phyloP scores from a whole-genome alignment of 2,888 invertebrate genomes.

The Schrankia costaestrigalis region DNA sequence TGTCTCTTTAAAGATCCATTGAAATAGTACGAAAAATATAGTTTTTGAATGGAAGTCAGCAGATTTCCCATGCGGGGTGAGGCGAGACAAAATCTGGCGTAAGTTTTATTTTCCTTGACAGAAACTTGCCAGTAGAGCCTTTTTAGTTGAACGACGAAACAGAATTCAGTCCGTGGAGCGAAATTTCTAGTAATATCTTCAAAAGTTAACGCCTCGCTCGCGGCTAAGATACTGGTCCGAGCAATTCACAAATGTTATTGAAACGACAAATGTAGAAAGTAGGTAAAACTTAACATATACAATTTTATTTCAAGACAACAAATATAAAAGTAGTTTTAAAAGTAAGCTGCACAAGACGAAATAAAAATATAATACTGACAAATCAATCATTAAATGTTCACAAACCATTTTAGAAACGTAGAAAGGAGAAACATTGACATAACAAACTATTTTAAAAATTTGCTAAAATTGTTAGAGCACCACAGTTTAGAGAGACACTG shows the following conservation, averaged over 20 bases:
- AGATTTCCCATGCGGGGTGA: slow-evolving; percentile 35
- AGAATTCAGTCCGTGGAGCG: slow-evolving; percentile 27
- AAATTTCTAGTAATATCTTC: slow-evolving; percentile 30
- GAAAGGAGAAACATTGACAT: too few relatives aligned
- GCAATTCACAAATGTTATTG: slow-evolving; percentile 7
- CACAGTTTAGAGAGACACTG: too few relatives aligned
- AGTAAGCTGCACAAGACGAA: too few relatives aligned
- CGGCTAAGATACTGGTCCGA: slow-evolving; percentile 10
- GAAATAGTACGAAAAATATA: slow-evolving; percentile 24
- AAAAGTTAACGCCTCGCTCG: slow-evolving; percentile 28
- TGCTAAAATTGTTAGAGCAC: too few relatives aligned
- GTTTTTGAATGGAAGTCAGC: slow-evolving; percentile 33
- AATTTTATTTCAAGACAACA: too few relatives aligned
- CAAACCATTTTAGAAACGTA: too few relatives aligned
- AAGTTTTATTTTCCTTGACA: slow-evolving; percentile 36
- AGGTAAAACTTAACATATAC: too few relatives aligned
- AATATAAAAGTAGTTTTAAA: too few relatives aligned
- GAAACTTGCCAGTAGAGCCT: slow-evolving; percentile 33
- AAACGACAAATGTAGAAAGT: too few relatives aligned
- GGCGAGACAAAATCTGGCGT: slow-evolving; percentile 32
- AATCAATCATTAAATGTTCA: too few relatives aligned
- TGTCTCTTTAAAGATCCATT: slow-evolving; percentile 17
- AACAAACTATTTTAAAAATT: too few relatives aligned
- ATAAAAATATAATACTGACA: too few relatives aligned
- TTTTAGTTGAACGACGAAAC: slow-evolving; percentile 34